A percentile compares a stretch with the other conserved stretches of the same genome.
Evolutionary conservation across 2,113 vertebrate species (phyloP).

Genomic region (Trichechus manatus): DNA sequence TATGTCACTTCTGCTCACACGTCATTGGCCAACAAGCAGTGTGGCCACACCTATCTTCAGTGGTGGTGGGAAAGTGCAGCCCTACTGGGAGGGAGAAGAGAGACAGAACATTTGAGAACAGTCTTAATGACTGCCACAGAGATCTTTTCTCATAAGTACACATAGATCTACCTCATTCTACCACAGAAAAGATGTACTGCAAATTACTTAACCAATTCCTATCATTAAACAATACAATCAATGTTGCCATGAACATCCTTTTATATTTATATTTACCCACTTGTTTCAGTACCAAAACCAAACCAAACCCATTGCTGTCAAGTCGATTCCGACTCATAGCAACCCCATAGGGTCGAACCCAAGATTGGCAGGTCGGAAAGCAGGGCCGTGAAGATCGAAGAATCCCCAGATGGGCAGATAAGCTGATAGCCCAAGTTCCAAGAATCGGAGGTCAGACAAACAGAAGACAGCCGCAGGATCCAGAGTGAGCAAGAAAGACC

Average conservation of each 20-base stretch:
- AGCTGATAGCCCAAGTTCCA: too few relatives aligned
- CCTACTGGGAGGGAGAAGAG: not conserved
- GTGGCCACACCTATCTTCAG: not conserved
- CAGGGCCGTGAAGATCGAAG: too few relatives aligned
- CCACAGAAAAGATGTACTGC: not conserved
- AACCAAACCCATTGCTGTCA: too few relatives aligned
- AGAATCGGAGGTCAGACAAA: too few relatives aligned
- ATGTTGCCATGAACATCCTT: not conserved
- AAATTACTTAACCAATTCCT: not conserved
- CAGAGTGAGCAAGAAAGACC: too few relatives aligned
- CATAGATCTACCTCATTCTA: not conserved
- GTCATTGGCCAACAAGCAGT: not conserved
- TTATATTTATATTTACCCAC: not conserved
- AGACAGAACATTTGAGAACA: not conserved
- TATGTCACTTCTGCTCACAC: conserved; percentile 25
- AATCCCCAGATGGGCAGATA: too few relatives aligned
- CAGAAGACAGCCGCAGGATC: too few relatives aligned
- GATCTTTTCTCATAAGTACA: not conserved
- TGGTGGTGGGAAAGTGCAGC: not conserved
- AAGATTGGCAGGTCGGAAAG: too few relatives aligned
- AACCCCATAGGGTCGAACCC: too few relatives aligned
- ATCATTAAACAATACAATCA: not conserved
- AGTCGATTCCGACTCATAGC: too few relatives aligned
- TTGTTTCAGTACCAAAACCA: not conserved
- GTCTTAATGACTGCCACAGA: not conserved